Percentiles rank a stretch among this genome's conserved stretches.
These are phyloP conservation scores for Gymnorhina tibicen DNA, from an alignment of 2,113 vertebrate genomes.

Conservation along the genomic window DNA sequence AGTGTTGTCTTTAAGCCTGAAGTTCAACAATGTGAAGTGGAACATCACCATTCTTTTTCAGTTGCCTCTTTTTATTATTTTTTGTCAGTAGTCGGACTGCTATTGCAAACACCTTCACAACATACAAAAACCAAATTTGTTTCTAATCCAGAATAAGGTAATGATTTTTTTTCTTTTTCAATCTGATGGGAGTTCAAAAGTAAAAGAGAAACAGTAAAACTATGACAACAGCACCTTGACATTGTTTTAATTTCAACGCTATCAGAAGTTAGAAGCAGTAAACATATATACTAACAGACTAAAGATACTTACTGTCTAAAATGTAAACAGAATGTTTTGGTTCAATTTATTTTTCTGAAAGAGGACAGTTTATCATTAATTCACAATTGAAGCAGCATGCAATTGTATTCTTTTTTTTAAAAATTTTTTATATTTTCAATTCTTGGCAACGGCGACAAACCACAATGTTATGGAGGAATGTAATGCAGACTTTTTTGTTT, in stretches of 20 bases:
- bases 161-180: slow-evolving; percentile 72
- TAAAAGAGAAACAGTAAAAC: slow-evolving; percentile 88
- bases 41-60: slow-evolving; percentile 80
- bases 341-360: slow-evolving; percentile 90
- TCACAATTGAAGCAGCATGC: slow-evolving; percentile 99
- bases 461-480: slow-evolving; percentile 96
- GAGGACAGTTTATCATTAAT: slow-evolving; percentile 95
- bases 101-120: slow-evolving; percentile 96
- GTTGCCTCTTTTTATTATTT: slow-evolving; percentile 85
- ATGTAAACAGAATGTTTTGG: slow-evolving; percentile 98
- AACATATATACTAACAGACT: slow-evolving; percentile 96
- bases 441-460: slow-evolving; percentile 99
- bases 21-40: slow-evolving; percentile 55
- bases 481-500: slow-evolving; percentile 80
- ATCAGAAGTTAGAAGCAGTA: slow-evolving; percentile 99
- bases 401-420: slow-evolving; percentile 85
- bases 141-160: slow-evolving; percentile 83
- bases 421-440: slow-evolving; percentile 86
- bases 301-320: slow-evolving; percentile 93
- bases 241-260: slow-evolving; percentile 98
- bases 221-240: slow-evolving; percentile 99
- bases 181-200: slow-evolving; percentile 86
- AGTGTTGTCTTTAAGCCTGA: slow-evolving; percentile 7
- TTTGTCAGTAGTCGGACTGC: slow-evolving; percentile 93
- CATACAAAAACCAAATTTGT: slow-evolving; percentile 88